phyloP scores from a whole-genome alignment of 1,140 invertebrate species.

The Holotrichia oblita region DNA sequence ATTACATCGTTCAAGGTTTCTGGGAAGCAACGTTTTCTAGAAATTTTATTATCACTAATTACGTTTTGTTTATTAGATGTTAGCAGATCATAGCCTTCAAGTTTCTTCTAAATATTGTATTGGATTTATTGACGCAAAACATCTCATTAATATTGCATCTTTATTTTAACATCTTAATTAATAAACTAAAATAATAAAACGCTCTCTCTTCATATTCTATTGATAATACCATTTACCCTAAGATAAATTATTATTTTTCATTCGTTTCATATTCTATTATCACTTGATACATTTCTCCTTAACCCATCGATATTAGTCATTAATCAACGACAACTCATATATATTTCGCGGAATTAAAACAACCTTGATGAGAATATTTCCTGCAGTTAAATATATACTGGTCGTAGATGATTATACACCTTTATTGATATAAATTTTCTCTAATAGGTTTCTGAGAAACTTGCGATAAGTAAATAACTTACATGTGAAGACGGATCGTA shows the following conservation, averaged over 20 bases:
- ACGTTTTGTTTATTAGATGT: too few relatives aligned
- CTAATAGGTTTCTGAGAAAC: not conserved
- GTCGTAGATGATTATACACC: not conserved
- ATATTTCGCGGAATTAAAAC: not conserved
- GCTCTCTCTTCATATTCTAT: not conserved
- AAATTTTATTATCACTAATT: too few relatives aligned
- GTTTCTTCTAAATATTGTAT: too few relatives aligned
- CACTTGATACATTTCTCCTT: not conserved
- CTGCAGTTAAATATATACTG: not conserved
- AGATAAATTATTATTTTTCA: not conserved
- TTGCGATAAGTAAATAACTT: too few relatives aligned
- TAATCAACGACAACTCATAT: not conserved
- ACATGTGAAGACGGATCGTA: not conserved
- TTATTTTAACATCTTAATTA: not conserved
- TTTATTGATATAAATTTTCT: not conserved
- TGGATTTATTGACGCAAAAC: too few relatives aligned
- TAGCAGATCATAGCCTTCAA: too few relatives aligned
- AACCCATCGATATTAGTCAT: conserved; percentile 12
- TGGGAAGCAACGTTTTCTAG: too few relatives aligned
- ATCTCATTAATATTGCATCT: not conserved
- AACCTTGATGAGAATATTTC: conserved; percentile 21
- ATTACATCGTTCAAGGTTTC: too few relatives aligned
- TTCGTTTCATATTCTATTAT: too few relatives aligned
- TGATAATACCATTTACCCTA: not conserved
- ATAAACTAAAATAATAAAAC: not conserved